Conservation (phyloP, 2,888 invertebrate species). For the Chrysina gloriosa region DNA sequence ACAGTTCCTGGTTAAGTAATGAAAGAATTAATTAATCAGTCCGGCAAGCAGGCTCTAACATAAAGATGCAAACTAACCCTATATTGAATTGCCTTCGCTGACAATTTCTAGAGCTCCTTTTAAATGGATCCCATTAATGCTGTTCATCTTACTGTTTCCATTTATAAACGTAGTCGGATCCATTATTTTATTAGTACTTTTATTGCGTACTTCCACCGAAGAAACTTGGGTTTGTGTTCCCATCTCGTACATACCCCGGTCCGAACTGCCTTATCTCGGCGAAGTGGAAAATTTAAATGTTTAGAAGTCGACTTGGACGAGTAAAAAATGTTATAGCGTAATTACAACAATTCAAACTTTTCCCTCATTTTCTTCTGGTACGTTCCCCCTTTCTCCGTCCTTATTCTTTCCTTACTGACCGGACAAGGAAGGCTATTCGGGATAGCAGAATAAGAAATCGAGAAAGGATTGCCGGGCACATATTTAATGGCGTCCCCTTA, state of each 20-base stretch:
- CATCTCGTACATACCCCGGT: not conserved
- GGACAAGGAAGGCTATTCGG: not conserved
- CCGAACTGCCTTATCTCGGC: not conserved
- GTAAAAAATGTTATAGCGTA: too few species aligned
- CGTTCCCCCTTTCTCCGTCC: not conserved
- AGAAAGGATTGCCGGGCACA: conserved; percentile 13
- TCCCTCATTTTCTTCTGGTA: too few species aligned
- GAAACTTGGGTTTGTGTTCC: not conserved
- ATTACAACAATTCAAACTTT: too few species aligned
- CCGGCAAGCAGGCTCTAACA: not conserved
- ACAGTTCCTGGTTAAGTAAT: too few species aligned
- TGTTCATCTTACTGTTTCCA: not conserved
- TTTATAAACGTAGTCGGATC: conserved; percentile 2
- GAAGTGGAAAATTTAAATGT: too few species aligned
- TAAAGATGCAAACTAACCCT: not conserved
- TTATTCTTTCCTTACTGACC: not conserved
- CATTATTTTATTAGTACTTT: conserved; percentile 13
- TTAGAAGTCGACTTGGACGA: too few species aligned
- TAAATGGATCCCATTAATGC: not conserved
- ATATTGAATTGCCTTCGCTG: not conserved
- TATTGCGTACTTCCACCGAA: not conserved
- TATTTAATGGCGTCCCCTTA: conserved; percentile 17
- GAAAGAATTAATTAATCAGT: conserved; percentile 4
- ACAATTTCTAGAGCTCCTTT: not conserved
- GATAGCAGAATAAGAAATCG: conserved; percentile 3